Evolutionary conservation across 2,113 vertebrate genomes (phyloP).

Genomic region (Petromus typicus): DNA sequence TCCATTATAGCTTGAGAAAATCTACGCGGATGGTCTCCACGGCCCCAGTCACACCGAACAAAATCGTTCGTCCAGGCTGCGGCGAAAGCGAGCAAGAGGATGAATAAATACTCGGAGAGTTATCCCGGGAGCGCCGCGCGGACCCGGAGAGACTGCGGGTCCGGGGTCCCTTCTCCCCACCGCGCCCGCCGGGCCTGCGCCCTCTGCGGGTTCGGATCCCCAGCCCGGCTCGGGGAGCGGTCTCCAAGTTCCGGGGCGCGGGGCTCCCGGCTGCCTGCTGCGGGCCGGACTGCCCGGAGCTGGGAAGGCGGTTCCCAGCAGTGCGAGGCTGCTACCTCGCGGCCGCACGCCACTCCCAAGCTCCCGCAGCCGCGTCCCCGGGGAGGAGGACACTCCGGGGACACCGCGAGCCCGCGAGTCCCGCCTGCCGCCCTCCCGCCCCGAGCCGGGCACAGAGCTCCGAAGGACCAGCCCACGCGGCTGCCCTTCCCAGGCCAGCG

Average conservation of each 20-base stretch:
- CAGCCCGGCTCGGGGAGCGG: not conserved
- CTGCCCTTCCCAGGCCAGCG: not conserved
- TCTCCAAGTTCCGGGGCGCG: conserved; percentile 52
- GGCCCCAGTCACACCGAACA: not conserved
- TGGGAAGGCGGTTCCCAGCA: not conserved
- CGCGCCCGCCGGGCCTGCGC: conserved; percentile 26
- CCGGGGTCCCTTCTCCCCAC: not conserved
- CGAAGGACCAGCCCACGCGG: not conserved
- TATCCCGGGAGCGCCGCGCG: not conserved
- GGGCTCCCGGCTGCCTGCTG: not conserved
- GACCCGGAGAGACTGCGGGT: not conserved
- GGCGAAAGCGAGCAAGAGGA: not conserved
- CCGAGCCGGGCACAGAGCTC: not conserved
- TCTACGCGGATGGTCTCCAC: not conserved
- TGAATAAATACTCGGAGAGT: not conserved
- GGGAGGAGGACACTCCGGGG: not conserved
- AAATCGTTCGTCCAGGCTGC: not conserved
- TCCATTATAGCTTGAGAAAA: not conserved
- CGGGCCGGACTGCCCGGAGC: not conserved
- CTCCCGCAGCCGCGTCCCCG: not conserved
- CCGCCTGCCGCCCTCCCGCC: not conserved
- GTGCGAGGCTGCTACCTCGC: not conserved
- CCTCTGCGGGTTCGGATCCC: not conserved
- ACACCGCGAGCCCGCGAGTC: not conserved
- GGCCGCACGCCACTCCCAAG: conserved; percentile 62